Base-by-base conservation (phyloP, 2,888 invertebrate species). In the Sinohyriopsis cumingii region DNA sequence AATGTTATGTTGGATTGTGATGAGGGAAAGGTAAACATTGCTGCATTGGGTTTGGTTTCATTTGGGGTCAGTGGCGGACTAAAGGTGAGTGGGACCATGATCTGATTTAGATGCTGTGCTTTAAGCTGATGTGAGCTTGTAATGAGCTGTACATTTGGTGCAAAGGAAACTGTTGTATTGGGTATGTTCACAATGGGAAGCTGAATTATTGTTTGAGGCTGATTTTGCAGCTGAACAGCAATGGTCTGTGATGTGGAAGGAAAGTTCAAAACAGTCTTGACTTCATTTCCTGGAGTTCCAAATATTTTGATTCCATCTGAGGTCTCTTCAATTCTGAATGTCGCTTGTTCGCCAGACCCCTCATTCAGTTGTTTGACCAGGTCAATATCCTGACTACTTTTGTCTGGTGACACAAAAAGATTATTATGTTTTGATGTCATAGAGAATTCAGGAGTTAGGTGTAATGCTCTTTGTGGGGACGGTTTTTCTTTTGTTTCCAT, bases 401-500 rank as follows among this genome's bases (percentile, higher is more conserved):
- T 45, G 3, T 45, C 45, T 45, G 45, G 15, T 0, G 45, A 45
- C 15, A 45, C 45, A 15, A 45, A 45, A 1, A 45, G 9, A 45
- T 45, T 33, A 33, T 33, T 33, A 33, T 9, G 33, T 9, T 33
- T 45, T 45, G 45, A 45, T 45, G 45, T 45, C 45, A 68, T 66
- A 18, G 63, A 67, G 72, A 84, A 85, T 63, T 84, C 82, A 20
- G 84, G 80, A 19, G 80, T 76, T 6, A 82, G 75, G 69, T 82
- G 84, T 12, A 85, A 73, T n/a, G 80, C 82, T 61, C 81, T 71
- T 28, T 82, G 77, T 25, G 82, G 83, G 19, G 81, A 80, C 9
- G 78, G 80, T 67, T 80, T 79, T 15, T 66, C 69, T 56, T 75
- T 69, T 59, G 69, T 65, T 15, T 45, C 55, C 20, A 59, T 68